Percentiles rank a stretch among this genome's conserved stretches.
phyloP scores from a whole-genome alignment of 2,888 invertebrate species.

The Pseudococcus longispinus region DNA sequence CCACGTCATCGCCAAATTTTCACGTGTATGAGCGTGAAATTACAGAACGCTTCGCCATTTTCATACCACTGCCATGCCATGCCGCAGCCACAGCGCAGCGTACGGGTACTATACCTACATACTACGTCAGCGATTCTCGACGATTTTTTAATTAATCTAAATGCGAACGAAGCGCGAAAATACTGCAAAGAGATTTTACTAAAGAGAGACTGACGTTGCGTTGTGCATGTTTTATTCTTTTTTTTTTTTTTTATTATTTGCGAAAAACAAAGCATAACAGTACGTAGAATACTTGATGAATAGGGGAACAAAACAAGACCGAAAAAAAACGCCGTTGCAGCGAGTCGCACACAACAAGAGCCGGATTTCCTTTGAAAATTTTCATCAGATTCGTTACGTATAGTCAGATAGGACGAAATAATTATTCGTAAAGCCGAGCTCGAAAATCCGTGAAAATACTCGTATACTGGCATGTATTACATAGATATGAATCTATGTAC shows the following conservation, averaged over 20 bases:
- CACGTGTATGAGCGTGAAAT: constrained; percentile 20
- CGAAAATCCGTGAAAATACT: too few species aligned
- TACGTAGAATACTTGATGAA: background rate
- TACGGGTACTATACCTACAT: background rate
- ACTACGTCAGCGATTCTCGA: background rate
- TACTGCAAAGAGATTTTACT: background rate
- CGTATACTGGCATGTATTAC: too few species aligned
- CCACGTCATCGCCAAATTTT: constrained; percentile 12
- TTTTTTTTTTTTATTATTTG: background rate
- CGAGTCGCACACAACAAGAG: background rate
- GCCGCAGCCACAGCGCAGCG: background rate
- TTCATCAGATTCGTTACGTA: too few species aligned
- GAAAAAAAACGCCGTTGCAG: background rate
- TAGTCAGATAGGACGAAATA: too few species aligned
- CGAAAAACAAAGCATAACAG: background rate
- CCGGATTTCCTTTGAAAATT: background rate
- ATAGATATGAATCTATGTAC: too few species aligned
- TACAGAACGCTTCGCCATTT: background rate
- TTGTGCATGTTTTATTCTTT: background rate
- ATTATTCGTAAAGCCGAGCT: too few species aligned
- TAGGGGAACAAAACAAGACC: background rate
- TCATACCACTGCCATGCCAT: background rate
- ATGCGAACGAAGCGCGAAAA: constrained; percentile 7
- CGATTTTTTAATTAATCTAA: constrained; percentile 15
- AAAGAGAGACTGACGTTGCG: background rate